Evolutionary conservation across 2,113 vertebrate species (phyloP), one percentile per base, ranked within the genome.

Genomic region (Saccopteryx bilineata): DNA sequence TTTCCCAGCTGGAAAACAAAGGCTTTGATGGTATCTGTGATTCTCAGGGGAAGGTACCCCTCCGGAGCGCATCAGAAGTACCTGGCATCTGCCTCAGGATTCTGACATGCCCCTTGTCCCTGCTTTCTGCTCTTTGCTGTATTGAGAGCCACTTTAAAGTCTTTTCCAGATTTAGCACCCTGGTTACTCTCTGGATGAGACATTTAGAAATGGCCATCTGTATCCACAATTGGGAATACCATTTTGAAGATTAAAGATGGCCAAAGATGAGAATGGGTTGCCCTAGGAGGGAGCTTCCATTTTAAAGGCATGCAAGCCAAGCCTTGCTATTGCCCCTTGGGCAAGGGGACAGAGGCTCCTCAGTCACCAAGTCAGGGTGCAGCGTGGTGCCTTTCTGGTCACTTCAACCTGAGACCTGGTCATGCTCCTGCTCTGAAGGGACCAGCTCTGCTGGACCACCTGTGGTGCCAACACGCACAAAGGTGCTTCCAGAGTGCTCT

Each of bases 161-260:
- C 66, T 24, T 5, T 63, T 93, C 83, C 48, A 33, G 65, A 66
- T 93, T 54, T 81, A 71, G 56, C 14, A 52, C 61, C 26, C 82
- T 75, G 24, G 33, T 72, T 79, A 48, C 54, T 18, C 24, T 96
- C 63, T 78, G 31, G 63, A 74, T 78, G 74, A 82, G 79, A 61
- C 50, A 50, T 72, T 76, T 61, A 78, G 65, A 84, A 56, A 54
- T 58, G 71, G 31, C 46, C 21, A 26, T 88, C 19, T 52, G 46
- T 58, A n/a, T 31, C 33, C 4, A 54, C 50, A 56, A 50, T 71
- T 66, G 8, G 50, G 21, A 87, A 46, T 90, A 74, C n/a, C 13
- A 15, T 82, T 90, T 69, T 79, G 19, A 95, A 97, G 72, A 33
- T 28, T 68, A 85, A 46, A 84, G 54, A n/a, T 1, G 10, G 24